Base-by-base conservation (phyloP, 1,140 invertebrate genomes). In the Drosophila ogumai region DNA sequence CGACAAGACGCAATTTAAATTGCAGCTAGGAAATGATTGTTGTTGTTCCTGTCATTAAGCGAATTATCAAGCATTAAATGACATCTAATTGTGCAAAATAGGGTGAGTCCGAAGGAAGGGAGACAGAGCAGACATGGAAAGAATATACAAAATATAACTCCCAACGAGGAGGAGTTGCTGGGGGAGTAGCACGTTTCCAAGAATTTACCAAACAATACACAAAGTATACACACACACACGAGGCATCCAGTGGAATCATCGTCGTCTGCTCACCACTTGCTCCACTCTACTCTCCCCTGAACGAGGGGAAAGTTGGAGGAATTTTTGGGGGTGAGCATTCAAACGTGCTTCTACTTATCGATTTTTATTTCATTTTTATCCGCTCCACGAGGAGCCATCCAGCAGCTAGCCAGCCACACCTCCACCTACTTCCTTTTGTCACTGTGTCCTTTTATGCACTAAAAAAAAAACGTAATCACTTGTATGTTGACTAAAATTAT, bases 281-380 rank as follows among this genome's bases (percentile, higher is more conserved):
- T 19, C 56, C 22, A 19, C 32, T 22, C 49, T 38, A 19, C 32
- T 31, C 49, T 38, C 10, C 31, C 50, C 28, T n/a, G 41, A 77
- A 25, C 41, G n/a, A 10, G 32, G 17, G 40, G 25, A 71, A 46
- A 36, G 34, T 49, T 46, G 31, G 54, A 17, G 54, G 36, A 19
- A 22, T 54, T 54, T 22, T 52, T 38, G 31, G 50, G 57, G 43
- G 52, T 49, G 66, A 84, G 58, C 49, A 80, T 77, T 73, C 56
- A 88, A 88, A 88, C 76, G 73, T 87, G 84, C 76, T 73, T 88
- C 75, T 87, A 78, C 80, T 88, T 88, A 88, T 88, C 84, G 84
- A 88, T 88, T 88, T 88, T 88, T 88, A 88, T 88, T 90, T 90
- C 84, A 90, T 88, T 88, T 88, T 88, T 90, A 88, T 88, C 84